phyloP scores from a whole-genome alignment of 2,888 invertebrate species.

The Drosophila eohydei region DNA sequence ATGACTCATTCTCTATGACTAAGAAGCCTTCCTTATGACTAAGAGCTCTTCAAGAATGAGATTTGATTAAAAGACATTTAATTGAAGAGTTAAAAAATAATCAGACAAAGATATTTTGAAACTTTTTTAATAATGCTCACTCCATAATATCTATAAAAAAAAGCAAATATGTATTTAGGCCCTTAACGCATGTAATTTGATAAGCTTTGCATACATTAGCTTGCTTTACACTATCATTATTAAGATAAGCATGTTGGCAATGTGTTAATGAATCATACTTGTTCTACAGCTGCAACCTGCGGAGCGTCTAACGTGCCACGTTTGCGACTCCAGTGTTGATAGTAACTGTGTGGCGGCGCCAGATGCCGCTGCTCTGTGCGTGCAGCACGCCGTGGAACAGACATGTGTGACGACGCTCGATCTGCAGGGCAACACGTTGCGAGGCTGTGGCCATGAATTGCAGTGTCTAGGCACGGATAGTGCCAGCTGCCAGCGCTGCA shows the following conservation, averaged over 20 bases:
- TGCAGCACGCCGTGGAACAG: constrained; percentile 57
- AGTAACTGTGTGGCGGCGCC: constrained; percentile 65
- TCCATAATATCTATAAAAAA: too few species aligned
- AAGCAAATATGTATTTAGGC: too few species aligned
- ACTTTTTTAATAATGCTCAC: too few species aligned
- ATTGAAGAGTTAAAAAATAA: background rate
- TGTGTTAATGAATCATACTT: background rate
- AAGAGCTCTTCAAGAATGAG: background rate
- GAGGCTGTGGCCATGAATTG: constrained; percentile 74
- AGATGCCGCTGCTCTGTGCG: constrained; percentile 49
- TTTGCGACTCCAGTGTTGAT: constrained; percentile 66
- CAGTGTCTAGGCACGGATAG: constrained; percentile 48
- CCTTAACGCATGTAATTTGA: background rate
- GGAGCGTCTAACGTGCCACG: constrained; percentile 74
- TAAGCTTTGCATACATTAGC: background rate
- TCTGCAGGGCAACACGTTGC: constrained; percentile 63
- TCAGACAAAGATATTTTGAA: too few species aligned
- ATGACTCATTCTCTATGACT: background rate
- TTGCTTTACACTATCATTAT: too few species aligned
- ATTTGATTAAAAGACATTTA: background rate
- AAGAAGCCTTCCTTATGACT: background rate
- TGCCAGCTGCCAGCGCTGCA: constrained; percentile 64
- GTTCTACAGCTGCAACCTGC: constrained; percentile 71
- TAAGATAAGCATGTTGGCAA: background rate
- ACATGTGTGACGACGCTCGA: constrained; percentile 69